Percentiles rank a stretch among this genome's conserved stretches.
Evolutionary conservation across 1,140 invertebrate genomes (phyloP).

Genomic region (Oreohelix idahoensis): DNA sequence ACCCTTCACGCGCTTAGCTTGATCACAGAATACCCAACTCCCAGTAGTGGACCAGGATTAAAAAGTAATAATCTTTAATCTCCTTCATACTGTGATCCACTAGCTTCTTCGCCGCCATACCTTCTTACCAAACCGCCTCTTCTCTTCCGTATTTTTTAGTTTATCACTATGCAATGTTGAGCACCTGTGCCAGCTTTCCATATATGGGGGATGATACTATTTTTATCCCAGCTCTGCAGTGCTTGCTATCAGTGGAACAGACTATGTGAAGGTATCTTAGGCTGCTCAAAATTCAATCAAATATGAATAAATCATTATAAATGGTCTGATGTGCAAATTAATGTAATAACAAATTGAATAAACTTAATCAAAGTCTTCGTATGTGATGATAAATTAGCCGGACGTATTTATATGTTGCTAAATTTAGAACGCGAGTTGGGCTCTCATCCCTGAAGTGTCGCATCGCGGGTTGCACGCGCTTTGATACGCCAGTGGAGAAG

Average conservation of each 20-base stretch:
- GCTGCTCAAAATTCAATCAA: not conserved
- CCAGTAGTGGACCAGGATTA: no score
- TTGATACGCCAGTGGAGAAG: constrained; percentile 10
- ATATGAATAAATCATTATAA: no score
- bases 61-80: no score
- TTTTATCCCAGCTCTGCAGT: constrained; percentile 37
- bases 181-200: constrained; percentile 17
- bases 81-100: no score
- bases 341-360: no score
- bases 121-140: not conserved
- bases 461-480: not conserved
- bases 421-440: not conserved
- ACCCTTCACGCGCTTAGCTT: no score
- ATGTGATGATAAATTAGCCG: no score
- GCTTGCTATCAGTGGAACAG: constrained; percentile 11
- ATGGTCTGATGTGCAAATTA: no score
- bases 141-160: not conserved
- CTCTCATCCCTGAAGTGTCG: constrained; percentile 23
- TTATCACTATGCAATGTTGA: not conserved
- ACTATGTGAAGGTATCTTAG: not conserved
- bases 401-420: constrained; percentile 7
- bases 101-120: no score
- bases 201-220: constrained; percentile 37
- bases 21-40: no score
- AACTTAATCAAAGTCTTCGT: no score